Evolutionary conservation across 2,888 invertebrate species (phyloP), one percentile per base, ranked within the genome.

Genomic region (Boloria euphrosyne): DNA sequence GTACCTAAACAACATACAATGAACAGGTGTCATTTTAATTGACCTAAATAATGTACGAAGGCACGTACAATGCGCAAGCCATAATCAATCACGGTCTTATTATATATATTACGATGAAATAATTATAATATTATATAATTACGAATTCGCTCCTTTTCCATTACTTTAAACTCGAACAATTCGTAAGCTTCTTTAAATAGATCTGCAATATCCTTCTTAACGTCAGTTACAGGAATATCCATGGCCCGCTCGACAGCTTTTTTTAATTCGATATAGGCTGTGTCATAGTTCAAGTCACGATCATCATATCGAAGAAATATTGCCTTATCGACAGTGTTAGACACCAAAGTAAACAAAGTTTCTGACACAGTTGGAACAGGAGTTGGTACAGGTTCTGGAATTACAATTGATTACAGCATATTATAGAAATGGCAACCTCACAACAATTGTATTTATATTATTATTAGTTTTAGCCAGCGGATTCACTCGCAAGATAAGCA

Each of bases 181-280:
- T 75, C 76, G 60, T 81, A 91, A 0, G 90, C 83, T 1, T 78
- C 78, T n/a, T 66, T 76, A 51, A 82, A 80, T 0, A 91, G 69
- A 2, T 78, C 70, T 0, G 80, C 83, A 14, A 92, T 86, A 43
- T 92, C 91, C 65, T 79, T 73, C 57, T 72, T 78, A 49, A 92
- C 84, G 0, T 84, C 84, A 4, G 79, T 71, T 0, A 92, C 89
- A 0, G 91, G 87, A 63, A 90, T 79, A 69, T 92, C 91, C 91
- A 92, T 91, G 0, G 90, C 89, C 38, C 77, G 72, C 72, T 92
- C 91, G 0, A 90, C 88, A 1, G 83, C 83, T 38, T 82, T 85
- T 62, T 64, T 71, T 0, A 92, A 72, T 66, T 88, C 89, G 2
- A 90, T 85, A 59, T 86, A 91, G 0, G 90, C 90, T 0, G 85